These are phyloP conservation scores for Eupithecia inturbata DNA, from an alignment of 2,888 invertebrate genomes.

Conservation along the genomic window DNA sequence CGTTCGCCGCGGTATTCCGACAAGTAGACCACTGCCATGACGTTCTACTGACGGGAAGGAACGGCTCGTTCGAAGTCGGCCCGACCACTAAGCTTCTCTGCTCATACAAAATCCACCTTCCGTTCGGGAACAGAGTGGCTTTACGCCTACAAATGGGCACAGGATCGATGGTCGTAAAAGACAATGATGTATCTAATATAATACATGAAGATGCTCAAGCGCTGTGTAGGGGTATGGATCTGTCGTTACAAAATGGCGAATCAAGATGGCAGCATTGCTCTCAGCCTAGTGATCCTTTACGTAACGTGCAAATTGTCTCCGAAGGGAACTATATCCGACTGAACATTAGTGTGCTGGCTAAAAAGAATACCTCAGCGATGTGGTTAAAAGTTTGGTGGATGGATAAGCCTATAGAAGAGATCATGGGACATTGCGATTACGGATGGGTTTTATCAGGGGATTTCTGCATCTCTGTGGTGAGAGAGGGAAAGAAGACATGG, in stretches of 20 bases:
- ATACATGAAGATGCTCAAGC: conserved; percentile 69
- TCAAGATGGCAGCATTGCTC: conserved; percentile 86
- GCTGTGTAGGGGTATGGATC: conserved; percentile 83
- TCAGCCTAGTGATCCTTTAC: conserved; percentile 81
- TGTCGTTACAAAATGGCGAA: conserved; percentile 84
- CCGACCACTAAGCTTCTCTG: conserved; percentile 85
- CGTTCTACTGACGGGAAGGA: conserved; percentile 85
- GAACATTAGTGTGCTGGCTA: conserved; percentile 72
- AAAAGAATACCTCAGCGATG: conserved; percentile 74
- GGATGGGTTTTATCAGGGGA: conserved; percentile 88
- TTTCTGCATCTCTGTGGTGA: conserved; percentile 86
- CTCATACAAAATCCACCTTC: conserved; percentile 88
- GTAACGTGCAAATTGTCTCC: conserved; percentile 85
- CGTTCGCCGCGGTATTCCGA: conserved; percentile 87
- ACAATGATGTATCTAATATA: conserved; percentile 67
- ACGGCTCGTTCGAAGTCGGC: conserved; percentile 87
- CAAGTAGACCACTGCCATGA: conserved; percentile 89
- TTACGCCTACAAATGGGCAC: conserved; percentile 85
- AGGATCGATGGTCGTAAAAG: conserved; percentile 64
- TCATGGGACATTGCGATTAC: conserved; percentile 87
- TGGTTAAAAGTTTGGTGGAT: conserved; percentile 86
- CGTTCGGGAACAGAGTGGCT: conserved; percentile 88
- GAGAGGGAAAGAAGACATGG: conserved; percentile 85
- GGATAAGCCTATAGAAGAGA: conserved; percentile 85
- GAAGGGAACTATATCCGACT: conserved; percentile 83